These are phyloP conservation scores for Hemicentrotus pulcherrimus DNA, from an alignment of 35 echinoderm and acorn worm genomes.

Conservation along the genomic window DNA sequence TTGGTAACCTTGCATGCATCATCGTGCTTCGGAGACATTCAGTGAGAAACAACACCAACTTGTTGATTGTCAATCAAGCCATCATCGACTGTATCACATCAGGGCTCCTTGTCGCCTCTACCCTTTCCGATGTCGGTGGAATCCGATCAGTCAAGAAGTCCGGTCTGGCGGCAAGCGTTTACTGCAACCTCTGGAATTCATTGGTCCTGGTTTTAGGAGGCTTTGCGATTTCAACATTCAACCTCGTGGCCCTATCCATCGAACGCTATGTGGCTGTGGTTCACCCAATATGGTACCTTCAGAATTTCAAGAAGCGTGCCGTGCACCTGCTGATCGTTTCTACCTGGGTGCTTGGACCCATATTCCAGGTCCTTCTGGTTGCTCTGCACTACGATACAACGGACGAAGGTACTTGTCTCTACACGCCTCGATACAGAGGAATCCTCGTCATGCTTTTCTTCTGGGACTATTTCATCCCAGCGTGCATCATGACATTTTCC, in stretches of 20 bases:
- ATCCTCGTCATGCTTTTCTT: conserved; percentile 62
- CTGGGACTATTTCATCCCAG: conserved; percentile 75
- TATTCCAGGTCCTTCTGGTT: conserved; percentile 52
- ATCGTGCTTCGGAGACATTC: conserved; percentile 12
- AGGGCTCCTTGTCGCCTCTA: conserved; percentile 45
- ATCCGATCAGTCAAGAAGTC: not conserved
- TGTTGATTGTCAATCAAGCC: conserved; percentile 50
- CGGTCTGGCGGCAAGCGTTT: conserved; percentile 12
- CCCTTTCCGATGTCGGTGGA: conserved; percentile 12
- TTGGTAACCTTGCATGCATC: conserved; percentile 14
- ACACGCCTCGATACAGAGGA: not conserved
- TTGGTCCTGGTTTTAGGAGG: conserved; percentile 50
- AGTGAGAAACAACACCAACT: conserved; percentile 27
- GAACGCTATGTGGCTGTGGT: conserved; percentile 77
- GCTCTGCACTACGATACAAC: not conserved
- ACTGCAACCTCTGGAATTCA: conserved; percentile 67
- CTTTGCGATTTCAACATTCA: conserved; percentile 75
- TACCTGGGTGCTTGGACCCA: conserved; percentile 62
- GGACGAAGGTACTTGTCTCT: not conserved
- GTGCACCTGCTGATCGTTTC: conserved; percentile 5
- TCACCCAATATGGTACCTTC: conserved; percentile 63
- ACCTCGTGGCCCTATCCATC: conserved; percentile 72
- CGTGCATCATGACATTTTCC: conserved; percentile 66
- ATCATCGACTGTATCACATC: conserved; percentile 58
- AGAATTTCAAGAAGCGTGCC: conserved; percentile 40